Evolutionary conservation across 1,140 invertebrate species (phyloP), one percentile per base, ranked within the genome.

Genomic region (Pseudomyrmex sp.): DNA sequence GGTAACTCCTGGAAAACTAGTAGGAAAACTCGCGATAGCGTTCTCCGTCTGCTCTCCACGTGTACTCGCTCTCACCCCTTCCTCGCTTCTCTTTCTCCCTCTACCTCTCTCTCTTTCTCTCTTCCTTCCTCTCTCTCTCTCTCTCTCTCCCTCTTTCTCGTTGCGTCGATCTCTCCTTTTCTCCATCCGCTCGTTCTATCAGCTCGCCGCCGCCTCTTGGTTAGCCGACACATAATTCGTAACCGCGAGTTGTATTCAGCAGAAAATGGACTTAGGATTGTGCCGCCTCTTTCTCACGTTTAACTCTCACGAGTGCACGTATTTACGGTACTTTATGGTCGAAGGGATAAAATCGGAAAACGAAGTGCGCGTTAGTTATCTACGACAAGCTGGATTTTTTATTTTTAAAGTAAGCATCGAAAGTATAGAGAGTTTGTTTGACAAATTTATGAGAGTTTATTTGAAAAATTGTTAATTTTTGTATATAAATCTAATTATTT

Each of bases 1-100:
- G 85, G 88, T 89, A 93, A 93, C 92, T 93, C 90, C 59, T 85
- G 82, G 90, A 92, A 93, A 93, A 93, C 90, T 91, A 79, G 76
- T 79, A 76, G 89, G 89, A 92, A 92, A 93, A 93, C 90, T 93
- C 90, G 87, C 88, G 91, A 93, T 93, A 92, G 83, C 89, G 73
- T 70, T 59, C 52, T 44, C 56, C 87, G 66, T 70, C 83, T 77
- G 56, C 68, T 86, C 69, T 83, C 56, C 76, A 80, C 76, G 76
- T 80, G 76, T 54, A 5, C 68, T 72, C 54, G 76, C 76, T 70
- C 76, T 10, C 76, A 70, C 23, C 66, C 46, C 77, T 44, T 75
- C 80, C 61, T 66, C 65, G 68, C 18, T 13, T 35, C 54, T 44
- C 26, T 74, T 61, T 82, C 46, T 66, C 62, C 84, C 62, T 82